These are phyloP conservation scores for Ameiurus melas DNA, from an alignment of 2,113 vertebrate species.

Conservation along the genomic window DNA sequence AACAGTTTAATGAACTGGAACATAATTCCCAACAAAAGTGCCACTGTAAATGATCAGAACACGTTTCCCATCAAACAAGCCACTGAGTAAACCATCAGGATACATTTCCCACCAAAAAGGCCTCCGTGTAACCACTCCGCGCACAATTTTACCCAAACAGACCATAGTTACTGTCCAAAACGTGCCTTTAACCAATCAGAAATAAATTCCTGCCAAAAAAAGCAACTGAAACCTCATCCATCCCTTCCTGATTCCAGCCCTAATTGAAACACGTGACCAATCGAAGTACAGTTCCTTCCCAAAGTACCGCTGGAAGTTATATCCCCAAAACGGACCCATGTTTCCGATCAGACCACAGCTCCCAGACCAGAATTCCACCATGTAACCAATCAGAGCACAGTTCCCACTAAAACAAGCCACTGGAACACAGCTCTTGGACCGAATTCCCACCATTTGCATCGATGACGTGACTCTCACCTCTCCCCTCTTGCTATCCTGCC, in stretches of 20 bases:
- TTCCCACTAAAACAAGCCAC: background rate
- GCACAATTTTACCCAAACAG: background rate
- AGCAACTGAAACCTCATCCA: background rate
- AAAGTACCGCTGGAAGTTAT: background rate
- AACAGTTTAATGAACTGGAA: too few relatives aligned
- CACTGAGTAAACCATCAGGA: too few relatives aligned
- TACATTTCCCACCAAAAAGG: background rate
- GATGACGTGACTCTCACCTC: slow-evolving; percentile 74
- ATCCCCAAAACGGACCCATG: background rate
- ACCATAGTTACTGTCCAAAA: background rate
- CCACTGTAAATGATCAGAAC: too few relatives aligned
- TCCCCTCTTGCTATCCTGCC: slow-evolving; percentile 88
- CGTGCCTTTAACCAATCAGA: background rate
- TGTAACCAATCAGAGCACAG: background rate
- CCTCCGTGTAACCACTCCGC: background rate
- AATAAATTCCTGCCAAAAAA: background rate
- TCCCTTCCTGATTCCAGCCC: background rate
- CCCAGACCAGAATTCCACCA: background rate
- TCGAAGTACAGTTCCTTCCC: background rate
- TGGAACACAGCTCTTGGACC: background rate
- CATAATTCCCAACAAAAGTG: too few relatives aligned
- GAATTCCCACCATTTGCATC: background rate
- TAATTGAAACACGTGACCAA: background rate
- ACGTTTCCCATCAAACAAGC: too few relatives aligned
- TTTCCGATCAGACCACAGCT: background rate